Evolutionary conservation across 2,888 invertebrate genomes (phyloP).

Genomic region (Pogonocherus hispidulus): DNA sequence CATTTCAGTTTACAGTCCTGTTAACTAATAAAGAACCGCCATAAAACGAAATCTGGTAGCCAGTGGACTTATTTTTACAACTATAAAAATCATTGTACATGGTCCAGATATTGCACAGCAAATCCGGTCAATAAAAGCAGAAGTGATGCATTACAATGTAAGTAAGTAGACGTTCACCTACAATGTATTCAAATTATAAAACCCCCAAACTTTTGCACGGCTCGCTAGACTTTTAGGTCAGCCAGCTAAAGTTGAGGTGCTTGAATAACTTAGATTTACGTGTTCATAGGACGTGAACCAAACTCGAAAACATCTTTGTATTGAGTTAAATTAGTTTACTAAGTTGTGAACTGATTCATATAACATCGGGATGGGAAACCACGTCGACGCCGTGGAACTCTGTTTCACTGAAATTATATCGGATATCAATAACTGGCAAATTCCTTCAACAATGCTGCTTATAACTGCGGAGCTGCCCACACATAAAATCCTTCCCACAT

Average conservation of each 20-base stretch:
- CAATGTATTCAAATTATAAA: slow-evolving; percentile 14
- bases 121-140: slow-evolving; percentile 1
- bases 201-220: slow-evolving; percentile 16
- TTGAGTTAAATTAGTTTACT: slow-evolving; percentile 25
- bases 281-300: slow-evolving; percentile 11
- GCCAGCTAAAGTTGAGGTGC: slow-evolving; percentile 10
- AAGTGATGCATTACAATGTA: slow-evolving; percentile 8
- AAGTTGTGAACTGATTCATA: slow-evolving; percentile 24
- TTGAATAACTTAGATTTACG: slow-evolving; percentile 25
- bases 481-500: neutral
- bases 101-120: neutral
- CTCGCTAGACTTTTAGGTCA: slow-evolving; percentile 19
- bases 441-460: slow-evolving; percentile 1
- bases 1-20: neutral
- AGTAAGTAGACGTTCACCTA: neutral
- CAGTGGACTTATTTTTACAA: neutral
- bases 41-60: neutral
- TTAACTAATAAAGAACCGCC: neutral
- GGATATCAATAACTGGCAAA: slow-evolving; percentile 8
- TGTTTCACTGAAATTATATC: slow-evolving; percentile 5
- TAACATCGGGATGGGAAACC: slow-evolving; percentile 2
- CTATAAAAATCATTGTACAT: slow-evolving; percentile 9
- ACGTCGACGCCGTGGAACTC: neutral
- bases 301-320: slow-evolving; percentile 19
- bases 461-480: neutral